A percentile compares a stretch with the other conserved stretches of the same genome.
phyloP scores from a whole-genome alignment of 1,140 invertebrate species.

The Heliconius himera region DNA sequence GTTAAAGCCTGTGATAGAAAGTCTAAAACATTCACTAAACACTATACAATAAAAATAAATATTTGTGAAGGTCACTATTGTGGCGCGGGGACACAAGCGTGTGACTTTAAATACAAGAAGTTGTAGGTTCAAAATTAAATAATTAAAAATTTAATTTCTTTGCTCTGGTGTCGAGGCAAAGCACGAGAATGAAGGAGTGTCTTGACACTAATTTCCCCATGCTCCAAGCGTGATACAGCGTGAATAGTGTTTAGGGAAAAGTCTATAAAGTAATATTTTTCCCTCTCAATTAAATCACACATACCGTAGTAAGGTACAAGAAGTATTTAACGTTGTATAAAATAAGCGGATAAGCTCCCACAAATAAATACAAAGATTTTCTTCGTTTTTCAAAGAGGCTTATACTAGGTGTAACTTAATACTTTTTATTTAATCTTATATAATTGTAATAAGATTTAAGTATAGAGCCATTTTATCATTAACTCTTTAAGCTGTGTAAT shows the following conservation, averaged over 20 bases:
- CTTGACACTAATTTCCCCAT: too few species aligned
- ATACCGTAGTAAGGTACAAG: neutral
- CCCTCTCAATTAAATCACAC: neutral
- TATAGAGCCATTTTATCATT: neutral
- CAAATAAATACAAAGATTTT: neutral
- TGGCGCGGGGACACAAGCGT: too few species aligned
- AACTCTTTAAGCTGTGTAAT: neutral
- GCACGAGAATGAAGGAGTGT: too few species aligned
- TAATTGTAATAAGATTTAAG: neutral
- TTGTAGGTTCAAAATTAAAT: too few species aligned
- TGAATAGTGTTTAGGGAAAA: neutral
- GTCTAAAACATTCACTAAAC: neutral
- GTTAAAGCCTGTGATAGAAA: neutral
- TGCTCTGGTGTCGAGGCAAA: too few species aligned
- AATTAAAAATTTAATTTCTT: too few species aligned
- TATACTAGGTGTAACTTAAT: neutral
- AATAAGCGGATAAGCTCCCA: constrained; percentile 2
- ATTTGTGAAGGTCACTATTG: too few species aligned
- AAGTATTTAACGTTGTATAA: neutral
- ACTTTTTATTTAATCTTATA: neutral
- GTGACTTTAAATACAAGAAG: too few species aligned
- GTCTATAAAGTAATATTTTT: neutral
- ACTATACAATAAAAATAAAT: neutral
- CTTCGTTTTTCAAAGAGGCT: neutral
- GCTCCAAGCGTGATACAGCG: too few species aligned